Conservation (phyloP, 2,113 vertebrate genomes). For the Tychaedon coryphoeus region DNA sequence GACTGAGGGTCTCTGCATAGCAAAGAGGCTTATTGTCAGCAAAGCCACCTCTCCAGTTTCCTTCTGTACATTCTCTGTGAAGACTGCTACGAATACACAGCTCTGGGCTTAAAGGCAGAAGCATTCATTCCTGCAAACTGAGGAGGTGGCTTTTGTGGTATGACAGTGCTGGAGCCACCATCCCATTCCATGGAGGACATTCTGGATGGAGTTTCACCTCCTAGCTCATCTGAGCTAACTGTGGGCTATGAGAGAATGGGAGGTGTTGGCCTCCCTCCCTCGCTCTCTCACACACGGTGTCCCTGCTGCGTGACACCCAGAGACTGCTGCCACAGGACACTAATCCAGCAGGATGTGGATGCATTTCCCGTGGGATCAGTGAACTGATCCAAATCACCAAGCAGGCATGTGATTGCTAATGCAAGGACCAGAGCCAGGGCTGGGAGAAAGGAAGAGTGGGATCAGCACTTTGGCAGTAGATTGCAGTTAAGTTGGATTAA, state of each 20-base stretch:
- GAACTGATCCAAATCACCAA: not conserved
- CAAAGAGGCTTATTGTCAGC: not conserved
- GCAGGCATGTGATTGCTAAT: not conserved
- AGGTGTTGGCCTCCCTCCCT: not conserved
- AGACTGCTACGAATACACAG: rapidly evolving
- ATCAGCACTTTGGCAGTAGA: constrained; percentile 2
- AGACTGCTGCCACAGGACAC: not conserved
- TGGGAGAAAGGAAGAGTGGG: constrained; percentile 12
- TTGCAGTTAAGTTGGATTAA: not conserved
- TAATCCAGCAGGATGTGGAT: not conserved
- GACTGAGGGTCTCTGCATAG: not conserved
- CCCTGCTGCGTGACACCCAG: not conserved
- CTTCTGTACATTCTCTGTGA: not conserved
- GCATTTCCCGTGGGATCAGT: not conserved
- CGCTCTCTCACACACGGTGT: rapidly evolving
- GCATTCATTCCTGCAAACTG: not conserved
- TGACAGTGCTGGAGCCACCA: not conserved
- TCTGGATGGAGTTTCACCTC: not conserved
- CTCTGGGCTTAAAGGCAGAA: not conserved
- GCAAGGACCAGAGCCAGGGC: not conserved
- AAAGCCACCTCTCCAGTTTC: not conserved
- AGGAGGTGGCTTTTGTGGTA: not conserved
- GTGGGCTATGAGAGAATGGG: not conserved
- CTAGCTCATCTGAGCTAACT: not conserved
- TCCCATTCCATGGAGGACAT: not conserved